These are phyloP conservation scores for Syngnathus rostellatus DNA, from an alignment of 2,797 vertebrate species.

Conservation along the genomic window DNA sequence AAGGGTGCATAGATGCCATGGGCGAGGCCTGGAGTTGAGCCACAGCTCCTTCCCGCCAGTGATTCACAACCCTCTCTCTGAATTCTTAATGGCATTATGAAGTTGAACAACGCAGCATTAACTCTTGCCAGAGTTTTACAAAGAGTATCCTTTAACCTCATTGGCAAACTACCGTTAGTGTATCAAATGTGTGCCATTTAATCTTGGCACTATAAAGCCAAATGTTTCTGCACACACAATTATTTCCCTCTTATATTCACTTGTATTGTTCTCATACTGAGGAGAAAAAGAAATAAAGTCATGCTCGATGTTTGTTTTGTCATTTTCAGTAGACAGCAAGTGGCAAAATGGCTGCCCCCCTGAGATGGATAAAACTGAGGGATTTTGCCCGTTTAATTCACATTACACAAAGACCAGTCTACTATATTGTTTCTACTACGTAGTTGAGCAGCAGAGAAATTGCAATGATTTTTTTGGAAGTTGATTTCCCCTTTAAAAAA, in stretches of 20 bases:
- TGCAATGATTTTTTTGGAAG: too few species aligned
- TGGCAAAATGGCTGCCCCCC: too few species aligned
- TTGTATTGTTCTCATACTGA: slow-evolving; percentile 1
- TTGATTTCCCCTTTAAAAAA: too few species aligned
- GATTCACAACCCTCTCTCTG: not conserved
- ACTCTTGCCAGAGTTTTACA: not conserved
- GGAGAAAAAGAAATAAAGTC: too few species aligned
- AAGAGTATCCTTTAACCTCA: not conserved
- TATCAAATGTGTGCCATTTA: not conserved
- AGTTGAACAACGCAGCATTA: not conserved
- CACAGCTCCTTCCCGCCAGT: not conserved
- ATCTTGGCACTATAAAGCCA: slow-evolving; percentile 9
- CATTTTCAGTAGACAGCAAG: too few species aligned
- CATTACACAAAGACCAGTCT: too few species aligned
- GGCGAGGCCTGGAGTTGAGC: not conserved
- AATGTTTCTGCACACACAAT: slow-evolving; percentile 14
- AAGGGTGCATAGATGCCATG: not conserved
- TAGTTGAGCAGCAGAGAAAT: too few species aligned
- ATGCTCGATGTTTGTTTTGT: too few species aligned
- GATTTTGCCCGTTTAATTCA: too few species aligned
- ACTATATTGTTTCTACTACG: too few species aligned
- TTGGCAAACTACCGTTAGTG: not conserved
- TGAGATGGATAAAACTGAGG: too few species aligned
- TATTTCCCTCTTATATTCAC: slow-evolving; percentile 30
- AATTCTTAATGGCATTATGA: not conserved